Percentiles rank a stretch among this genome's conserved stretches.
phyloP scores from a whole-genome alignment of 2,888 invertebrate species.

The Exocentrus adspersus region DNA sequence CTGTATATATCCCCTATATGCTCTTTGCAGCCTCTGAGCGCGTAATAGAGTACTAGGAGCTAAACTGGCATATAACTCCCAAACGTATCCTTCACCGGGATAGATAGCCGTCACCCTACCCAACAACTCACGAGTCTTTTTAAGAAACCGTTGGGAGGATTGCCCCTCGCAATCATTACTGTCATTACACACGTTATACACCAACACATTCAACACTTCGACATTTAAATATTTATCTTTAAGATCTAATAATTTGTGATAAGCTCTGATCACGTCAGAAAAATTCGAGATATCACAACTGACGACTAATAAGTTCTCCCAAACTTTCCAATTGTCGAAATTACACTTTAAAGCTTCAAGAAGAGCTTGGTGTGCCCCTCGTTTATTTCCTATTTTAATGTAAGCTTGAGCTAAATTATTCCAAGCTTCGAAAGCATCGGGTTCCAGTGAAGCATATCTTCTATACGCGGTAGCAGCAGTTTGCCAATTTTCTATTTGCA shows the following conservation, averaged over 20 bases:
- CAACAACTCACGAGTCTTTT: slow-evolving; percentile 53
- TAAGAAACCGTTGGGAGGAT: slow-evolving; percentile 59
- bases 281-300: slow-evolving; percentile 88
- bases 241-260: slow-evolving; percentile 88
- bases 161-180: slow-evolving; percentile 71
- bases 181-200: slow-evolving; percentile 74
- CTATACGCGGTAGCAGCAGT: slow-evolving; percentile 86
- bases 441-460: slow-evolving; percentile 87
- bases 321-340: slow-evolving; percentile 93
- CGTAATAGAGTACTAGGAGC: slow-evolving; percentile 70
- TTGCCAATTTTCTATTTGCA: slow-evolving; percentile 83
- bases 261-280: slow-evolving; percentile 85
- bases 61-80: slow-evolving; percentile 84
- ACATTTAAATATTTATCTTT: slow-evolving; percentile 81
- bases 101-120: slow-evolving; percentile 73
- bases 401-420: slow-evolving; percentile 96
- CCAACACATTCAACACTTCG: slow-evolving; percentile 78
- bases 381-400: slow-evolving; percentile 86
- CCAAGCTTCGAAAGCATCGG: slow-evolving; percentile 95
- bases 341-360: slow-evolving; percentile 92
- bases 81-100: slow-evolving; percentile 77
- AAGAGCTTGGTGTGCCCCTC: slow-evolving; percentile 83
- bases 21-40: slow-evolving; percentile 80
- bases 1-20: slow-evolving; percentile 77
- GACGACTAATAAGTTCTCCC: slow-evolving; percentile 94